These are phyloP conservation scores for Mechanitis messenoides DNA, from an alignment of 2,888 invertebrate genomes.

Conservation along the genomic window DNA sequence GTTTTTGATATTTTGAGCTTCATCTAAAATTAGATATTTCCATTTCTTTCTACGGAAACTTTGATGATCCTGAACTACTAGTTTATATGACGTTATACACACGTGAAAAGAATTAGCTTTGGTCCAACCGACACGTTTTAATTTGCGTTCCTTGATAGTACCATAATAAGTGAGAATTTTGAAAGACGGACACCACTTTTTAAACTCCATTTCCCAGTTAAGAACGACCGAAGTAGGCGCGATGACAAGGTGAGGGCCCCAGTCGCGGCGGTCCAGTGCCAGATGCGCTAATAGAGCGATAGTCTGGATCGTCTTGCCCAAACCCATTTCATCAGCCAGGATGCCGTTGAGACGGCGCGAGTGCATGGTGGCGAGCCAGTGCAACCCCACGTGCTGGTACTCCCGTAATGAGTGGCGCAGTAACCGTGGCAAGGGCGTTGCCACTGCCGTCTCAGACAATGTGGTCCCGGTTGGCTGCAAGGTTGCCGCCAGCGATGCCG, in stretches of 20 bases:
- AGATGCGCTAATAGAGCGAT: slow-evolving; percentile 95
- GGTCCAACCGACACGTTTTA: slow-evolving; percentile 96
- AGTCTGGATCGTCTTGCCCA: slow-evolving; percentile 98
- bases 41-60: slow-evolving; percentile 98
- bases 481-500: slow-evolving; percentile 94
- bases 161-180: slow-evolving; percentile 99
- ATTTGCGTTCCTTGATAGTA: slow-evolving; percentile 94
- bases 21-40: slow-evolving; percentile 98
- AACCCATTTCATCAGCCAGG: slow-evolving; percentile 97
- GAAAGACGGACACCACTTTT: slow-evolving; percentile 99
- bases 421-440: slow-evolving; percentile 94
- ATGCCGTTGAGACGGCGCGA: slow-evolving; percentile 97
- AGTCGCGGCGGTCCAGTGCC: slow-evolving; percentile 92
- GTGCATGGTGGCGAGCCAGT: slow-evolving; percentile 98
- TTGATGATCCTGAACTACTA: slow-evolving; percentile 98
- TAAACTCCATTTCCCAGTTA: slow-evolving; percentile 99
- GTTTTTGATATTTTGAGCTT: slow-evolving; percentile 99
- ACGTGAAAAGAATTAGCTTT: slow-evolving; percentile 99
- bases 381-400: slow-evolving; percentile 97
- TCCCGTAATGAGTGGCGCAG: slow-evolving; percentile 93
- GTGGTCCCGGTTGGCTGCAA: slow-evolving; percentile 99
- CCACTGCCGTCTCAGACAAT: slow-evolving; percentile 93
- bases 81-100: slow-evolving; percentile 98
- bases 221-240: slow-evolving; percentile 99
- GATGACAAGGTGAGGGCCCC: slow-evolving; percentile 99